These are phyloP conservation scores for Xiphophorus maculatus DNA, from an alignment of 2,113 vertebrate species.

Conservation along the genomic window DNA sequence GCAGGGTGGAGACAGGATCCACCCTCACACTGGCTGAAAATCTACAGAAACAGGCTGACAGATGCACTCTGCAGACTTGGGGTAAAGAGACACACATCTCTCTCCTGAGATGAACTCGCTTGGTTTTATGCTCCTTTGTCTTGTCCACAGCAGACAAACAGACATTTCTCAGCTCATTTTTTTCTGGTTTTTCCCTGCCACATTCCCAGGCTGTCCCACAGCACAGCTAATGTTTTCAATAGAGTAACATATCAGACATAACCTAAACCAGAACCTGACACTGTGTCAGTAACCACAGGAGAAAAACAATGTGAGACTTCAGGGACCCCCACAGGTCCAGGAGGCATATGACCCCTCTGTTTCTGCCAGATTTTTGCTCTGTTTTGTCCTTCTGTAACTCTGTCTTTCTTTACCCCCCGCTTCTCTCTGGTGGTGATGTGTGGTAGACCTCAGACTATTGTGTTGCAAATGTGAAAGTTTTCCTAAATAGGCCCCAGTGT, in stretches of 20 bases:
- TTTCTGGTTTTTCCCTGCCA: conserved; percentile 12
- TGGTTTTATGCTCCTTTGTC: conserved; percentile 38
- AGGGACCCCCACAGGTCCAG: conserved; percentile 54
- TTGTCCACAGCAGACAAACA: conserved; percentile 52
- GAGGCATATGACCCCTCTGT: conserved; percentile 37
- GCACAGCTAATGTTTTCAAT: conserved; percentile 49
- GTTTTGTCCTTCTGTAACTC: conserved; percentile 26
- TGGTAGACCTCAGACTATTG: conserved; percentile 74
- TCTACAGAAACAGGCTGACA: neutral
- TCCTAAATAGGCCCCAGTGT: conserved; percentile 59
- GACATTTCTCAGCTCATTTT: conserved; percentile 56
- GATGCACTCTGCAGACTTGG: neutral
- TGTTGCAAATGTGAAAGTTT: conserved; percentile 71
- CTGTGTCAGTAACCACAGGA: conserved; percentile 47
- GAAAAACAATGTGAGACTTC: conserved; percentile 60
- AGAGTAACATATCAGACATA: conserved; percentile 51
- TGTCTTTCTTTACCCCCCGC: conserved; percentile 47
- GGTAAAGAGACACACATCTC: conserved; percentile 27
- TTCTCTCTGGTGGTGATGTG: conserved; percentile 58
- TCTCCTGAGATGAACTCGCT: conserved; percentile 62
- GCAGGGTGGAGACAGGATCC: conserved; percentile 56
- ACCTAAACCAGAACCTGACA: conserved; percentile 56
- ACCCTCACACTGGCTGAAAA: conserved; percentile 15
- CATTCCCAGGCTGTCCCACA: conserved; percentile 70
- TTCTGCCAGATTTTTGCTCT: conserved; percentile 39